These are phyloP conservation scores for Chrysolina americana DNA, from an alignment of 2,888 invertebrate species.

Conservation along the genomic window DNA sequence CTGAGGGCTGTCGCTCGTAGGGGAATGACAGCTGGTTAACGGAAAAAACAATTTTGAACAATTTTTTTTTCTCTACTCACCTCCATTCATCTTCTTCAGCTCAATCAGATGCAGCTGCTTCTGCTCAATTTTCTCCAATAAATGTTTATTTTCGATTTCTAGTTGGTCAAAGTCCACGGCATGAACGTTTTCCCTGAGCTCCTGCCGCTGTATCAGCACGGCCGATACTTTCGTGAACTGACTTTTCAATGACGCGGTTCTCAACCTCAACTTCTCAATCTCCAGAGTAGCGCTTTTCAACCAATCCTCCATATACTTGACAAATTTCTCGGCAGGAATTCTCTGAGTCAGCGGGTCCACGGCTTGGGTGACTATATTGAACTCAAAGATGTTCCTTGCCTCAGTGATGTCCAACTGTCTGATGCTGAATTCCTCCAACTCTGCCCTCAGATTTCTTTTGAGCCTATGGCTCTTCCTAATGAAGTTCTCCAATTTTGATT, in stretches of 20 bases:
- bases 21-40: no score
- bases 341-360: constrained; percentile 74
- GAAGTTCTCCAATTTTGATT: constrained; percentile 48
- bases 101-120: constrained; percentile 69
- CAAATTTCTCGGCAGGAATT: constrained; percentile 75
- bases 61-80: background rate
- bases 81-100: constrained; percentile 59
- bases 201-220: constrained; percentile 73
- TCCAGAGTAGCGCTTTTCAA: constrained; percentile 72
- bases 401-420: constrained; percentile 72
- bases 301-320: constrained; percentile 75
- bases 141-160: constrained; percentile 75
- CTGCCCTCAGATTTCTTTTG: constrained; percentile 54
- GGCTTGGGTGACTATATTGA: constrained; percentile 67
- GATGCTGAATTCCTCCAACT: constrained; percentile 71
- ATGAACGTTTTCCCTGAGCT: constrained; percentile 74
- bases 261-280: constrained; percentile 74
- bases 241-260: constrained; percentile 73
- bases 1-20: no score
- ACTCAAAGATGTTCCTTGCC: constrained; percentile 70
- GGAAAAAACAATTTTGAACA: no score
- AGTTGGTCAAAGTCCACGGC: constrained; percentile 78
- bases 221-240: constrained; percentile 72
- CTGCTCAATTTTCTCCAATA: constrained; percentile 71
- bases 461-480: constrained; percentile 51